Conservation (phyloP, 2,888 invertebrate genomes). For the Troides aeacus region DNA sequence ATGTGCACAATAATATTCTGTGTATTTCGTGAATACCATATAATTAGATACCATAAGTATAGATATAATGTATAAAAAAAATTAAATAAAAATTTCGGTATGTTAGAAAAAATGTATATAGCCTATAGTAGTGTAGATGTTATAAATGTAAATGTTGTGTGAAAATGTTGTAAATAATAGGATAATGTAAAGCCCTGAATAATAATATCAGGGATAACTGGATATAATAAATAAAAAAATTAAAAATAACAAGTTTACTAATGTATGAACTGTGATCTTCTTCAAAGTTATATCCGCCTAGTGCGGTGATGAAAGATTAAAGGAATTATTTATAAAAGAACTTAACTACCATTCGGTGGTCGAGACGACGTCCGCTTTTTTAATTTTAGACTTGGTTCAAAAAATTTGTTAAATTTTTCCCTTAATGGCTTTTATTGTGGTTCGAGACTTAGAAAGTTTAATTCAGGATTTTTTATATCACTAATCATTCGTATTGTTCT, state of each 20-base stretch:
- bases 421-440: background rate
- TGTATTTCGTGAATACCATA: no score
- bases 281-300: constrained; percentile 16
- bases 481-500: background rate
- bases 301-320: constrained; percentile 23
- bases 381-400: constrained; percentile 15
- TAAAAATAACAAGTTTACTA: background rate
- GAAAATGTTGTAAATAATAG: no score
- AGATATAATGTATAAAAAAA: no score
- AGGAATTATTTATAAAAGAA: constrained; percentile 13
- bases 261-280: background rate
- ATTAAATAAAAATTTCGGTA: no score
- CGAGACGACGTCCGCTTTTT: background rate
- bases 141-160: no score
- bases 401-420: background rate
- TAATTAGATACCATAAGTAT: no score
- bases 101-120: no score
- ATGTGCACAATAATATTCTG: no score
- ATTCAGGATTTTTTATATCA: background rate
- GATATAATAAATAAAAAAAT: no score
- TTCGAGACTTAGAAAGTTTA: background rate
- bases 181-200: no score
- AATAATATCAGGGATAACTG: no score
- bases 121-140: no score
- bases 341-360: constrained; percentile 8